These are phyloP conservation scores for Wasmannia auropunctata DNA, from an alignment of 1,140 invertebrate genomes.

Conservation along the genomic window DNA sequence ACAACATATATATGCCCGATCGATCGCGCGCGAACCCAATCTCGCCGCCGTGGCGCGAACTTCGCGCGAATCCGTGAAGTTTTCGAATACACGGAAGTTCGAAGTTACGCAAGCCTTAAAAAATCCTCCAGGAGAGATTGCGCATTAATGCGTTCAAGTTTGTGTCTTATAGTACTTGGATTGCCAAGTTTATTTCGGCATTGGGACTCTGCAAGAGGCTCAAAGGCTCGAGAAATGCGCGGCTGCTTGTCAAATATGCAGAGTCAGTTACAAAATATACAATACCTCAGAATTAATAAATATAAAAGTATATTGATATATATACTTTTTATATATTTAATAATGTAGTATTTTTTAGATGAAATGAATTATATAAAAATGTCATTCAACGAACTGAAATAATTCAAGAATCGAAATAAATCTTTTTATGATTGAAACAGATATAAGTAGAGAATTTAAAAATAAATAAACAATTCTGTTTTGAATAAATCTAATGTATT, in stretches of 20 bases:
- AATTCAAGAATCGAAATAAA: too few relatives aligned
- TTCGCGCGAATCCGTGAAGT: background rate
- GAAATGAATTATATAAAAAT: too few relatives aligned
- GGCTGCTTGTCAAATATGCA: background rate
- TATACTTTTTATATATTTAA: too few relatives aligned
- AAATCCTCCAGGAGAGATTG: background rate
- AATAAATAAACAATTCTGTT: background rate
- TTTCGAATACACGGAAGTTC: background rate
- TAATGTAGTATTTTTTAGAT: too few relatives aligned
- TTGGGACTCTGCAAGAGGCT: background rate
- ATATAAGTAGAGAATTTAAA: background rate
- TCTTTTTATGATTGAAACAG: background rate
- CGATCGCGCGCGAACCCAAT: background rate
- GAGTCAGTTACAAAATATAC: background rate
- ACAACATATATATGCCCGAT: too few relatives aligned
- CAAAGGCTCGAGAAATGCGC: background rate
- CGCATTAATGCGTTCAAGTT: background rate
- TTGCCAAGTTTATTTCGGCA: background rate
- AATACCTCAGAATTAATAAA: too few relatives aligned
- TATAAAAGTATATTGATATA: too few relatives aligned
- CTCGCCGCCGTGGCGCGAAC: background rate
- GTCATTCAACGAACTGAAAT: too few relatives aligned
- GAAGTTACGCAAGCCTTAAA: background rate
- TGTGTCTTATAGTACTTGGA: background rate
- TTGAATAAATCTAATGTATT: background rate